Evolutionary conservation across 1,140 invertebrate species (phyloP).

Genomic region (Sitodiplosis mosellana): DNA sequence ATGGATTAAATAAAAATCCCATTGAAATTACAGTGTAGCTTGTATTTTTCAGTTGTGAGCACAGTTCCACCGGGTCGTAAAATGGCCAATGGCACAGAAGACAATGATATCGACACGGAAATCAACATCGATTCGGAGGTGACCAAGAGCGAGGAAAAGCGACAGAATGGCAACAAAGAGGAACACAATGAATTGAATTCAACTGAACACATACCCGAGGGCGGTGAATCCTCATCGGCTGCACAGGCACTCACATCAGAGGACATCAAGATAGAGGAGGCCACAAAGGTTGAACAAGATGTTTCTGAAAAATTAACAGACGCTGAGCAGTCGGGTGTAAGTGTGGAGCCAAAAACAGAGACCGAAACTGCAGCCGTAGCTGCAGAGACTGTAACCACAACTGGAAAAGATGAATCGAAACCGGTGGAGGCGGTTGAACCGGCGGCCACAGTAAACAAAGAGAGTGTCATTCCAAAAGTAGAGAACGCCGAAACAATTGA

Average conservation of each 20-base stretch:
- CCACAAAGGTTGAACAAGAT: background rate
- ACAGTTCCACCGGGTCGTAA: slow-evolving; percentile 70
- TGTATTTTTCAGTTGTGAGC: slow-evolving; percentile 49
- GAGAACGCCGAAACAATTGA: background rate
- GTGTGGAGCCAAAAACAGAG: slow-evolving; percentile 3
- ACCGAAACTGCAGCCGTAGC: slow-evolving; percentile 4
- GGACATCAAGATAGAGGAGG: background rate
- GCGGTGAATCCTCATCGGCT: slow-evolving; percentile 5
- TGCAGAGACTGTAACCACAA: slow-evolving; percentile 2
- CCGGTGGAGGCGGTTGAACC: slow-evolving; percentile 1
- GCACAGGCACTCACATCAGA: background rate
- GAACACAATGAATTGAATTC: slow-evolving; percentile 21
- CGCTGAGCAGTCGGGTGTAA: slow-evolving; percentile 5
- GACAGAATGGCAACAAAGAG: no score
- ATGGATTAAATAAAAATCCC: no score
- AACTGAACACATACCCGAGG: slow-evolving; percentile 26
- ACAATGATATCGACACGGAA: slow-evolving; percentile 37
- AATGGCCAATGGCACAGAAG: slow-evolving; percentile 42
- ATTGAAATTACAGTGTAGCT: no score
- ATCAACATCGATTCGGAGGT: slow-evolving; percentile 49
- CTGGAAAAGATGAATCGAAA: slow-evolving; percentile 2
- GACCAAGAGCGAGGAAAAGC: slow-evolving; percentile 27
- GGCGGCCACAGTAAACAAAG: slow-evolving; percentile 4
- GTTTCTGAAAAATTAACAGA: slow-evolving; percentile 1
- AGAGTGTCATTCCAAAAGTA: slow-evolving; percentile 1